Base-by-base conservation (phyloP, 2,888 invertebrate genomes). In the Platycnemis pennipes region DNA sequence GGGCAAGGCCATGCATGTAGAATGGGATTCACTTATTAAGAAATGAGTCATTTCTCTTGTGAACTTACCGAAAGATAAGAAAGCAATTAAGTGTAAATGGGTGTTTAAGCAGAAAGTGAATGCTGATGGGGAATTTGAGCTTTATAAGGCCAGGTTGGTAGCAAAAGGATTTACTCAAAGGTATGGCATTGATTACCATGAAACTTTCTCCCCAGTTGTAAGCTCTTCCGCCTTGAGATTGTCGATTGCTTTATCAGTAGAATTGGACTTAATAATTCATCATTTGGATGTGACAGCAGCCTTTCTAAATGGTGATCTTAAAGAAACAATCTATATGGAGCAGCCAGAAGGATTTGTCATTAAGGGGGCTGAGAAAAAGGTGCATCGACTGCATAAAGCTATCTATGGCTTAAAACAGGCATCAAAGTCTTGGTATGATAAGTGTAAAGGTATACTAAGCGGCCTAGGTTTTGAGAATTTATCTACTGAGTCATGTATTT, bases 391-490 rank as follows among this genome's bases (percentile, higher is more conserved):
- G 46, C 56, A 94, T 44, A 91, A 91, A 13, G 53, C 94, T 7
- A 69, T 94, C 26, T 77, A 94, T 91, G 77, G 91, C 22, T 89
- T 94, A 19, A 94, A 94, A 69, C 91, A 94, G 46, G 91, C 91
- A 31, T 88, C 63, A 26, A 89, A 46, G 53, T 69, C 53, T 46
- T 94, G 49, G 94, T 88, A 94, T 69, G 69, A 94, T 5, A 63
- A 63, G 26, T 53, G 46, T 53, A 13, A 94, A 53, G 94, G 44
- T 94, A 31, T 94, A 69, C 44, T 63, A 53, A n/a, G 42, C 22
- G 49, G 49, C 22, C 44, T 16, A 63, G 37, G 56, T 94, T 94
- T 94, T 42, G 53, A 94, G 94, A 94, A 53, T 56, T 56, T 56
- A n/a, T 56, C 56, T 56, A 22, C 11, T 56, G 19, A 22, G 56